These are phyloP conservation scores for Chloropsis hardwickii DNA, from an alignment of 2,113 vertebrate species.

Conservation along the genomic window DNA sequence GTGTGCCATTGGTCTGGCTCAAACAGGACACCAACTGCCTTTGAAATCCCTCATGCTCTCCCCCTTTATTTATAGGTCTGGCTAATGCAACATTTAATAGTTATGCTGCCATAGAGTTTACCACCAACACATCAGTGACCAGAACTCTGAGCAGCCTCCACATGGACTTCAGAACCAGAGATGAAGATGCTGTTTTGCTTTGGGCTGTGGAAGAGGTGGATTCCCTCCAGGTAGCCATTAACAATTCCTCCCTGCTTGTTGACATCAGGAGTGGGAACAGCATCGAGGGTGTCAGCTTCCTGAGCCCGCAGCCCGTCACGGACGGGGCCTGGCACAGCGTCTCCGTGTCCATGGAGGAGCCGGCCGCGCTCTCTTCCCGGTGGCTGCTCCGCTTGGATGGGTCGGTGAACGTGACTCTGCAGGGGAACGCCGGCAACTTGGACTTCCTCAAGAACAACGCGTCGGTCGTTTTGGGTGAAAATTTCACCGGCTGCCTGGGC, in stretches of 20 bases:
- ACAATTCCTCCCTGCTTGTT: constrained; percentile 79
- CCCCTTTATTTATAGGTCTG: constrained; percentile 75
- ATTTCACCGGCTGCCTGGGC: constrained; percentile 89
- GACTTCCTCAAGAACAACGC: constrained; percentile 79
- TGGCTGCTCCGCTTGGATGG: constrained; percentile 83
- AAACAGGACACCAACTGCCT: not conserved
- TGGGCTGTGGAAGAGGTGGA: constrained; percentile 62
- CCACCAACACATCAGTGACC: constrained; percentile 69
- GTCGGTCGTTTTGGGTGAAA: constrained; percentile 76
- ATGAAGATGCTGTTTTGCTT: constrained; percentile 79
- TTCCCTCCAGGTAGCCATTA: constrained; percentile 80
- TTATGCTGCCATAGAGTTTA: constrained; percentile 70
- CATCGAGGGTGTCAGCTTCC: constrained; percentile 72
- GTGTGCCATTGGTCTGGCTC: not conserved
- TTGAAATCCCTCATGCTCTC: not conserved
- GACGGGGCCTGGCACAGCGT: constrained; percentile 89
- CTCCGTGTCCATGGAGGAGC: constrained; percentile 74
- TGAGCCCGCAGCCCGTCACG: constrained; percentile 64
- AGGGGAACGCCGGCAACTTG: constrained; percentile 68
- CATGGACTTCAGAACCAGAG: constrained; percentile 84
- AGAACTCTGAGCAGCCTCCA: constrained; percentile 74
- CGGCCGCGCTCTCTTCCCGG: constrained; percentile 34
- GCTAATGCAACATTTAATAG: constrained; percentile 83
- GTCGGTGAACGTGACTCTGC: constrained; percentile 47
- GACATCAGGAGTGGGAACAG: constrained; percentile 75